Percentiles rank a stretch among this genome's conserved stretches.
Conservation (phyloP, 2,888 invertebrate species). For the Creontiades dilutus region DNA sequence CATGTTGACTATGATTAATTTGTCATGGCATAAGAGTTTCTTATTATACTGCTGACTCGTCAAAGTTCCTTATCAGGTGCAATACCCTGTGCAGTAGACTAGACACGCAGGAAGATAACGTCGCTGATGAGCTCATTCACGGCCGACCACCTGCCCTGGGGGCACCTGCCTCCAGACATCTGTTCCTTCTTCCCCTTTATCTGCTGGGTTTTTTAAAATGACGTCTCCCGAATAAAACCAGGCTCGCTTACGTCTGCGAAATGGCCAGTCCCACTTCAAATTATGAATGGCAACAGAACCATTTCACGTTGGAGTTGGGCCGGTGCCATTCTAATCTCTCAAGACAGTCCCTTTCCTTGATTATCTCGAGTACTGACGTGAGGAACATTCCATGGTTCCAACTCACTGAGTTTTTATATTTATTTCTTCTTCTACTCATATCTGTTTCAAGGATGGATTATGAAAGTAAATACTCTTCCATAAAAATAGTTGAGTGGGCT, state of each 20-base stretch:
- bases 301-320: background rate
- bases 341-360: background rate
- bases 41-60: background rate
- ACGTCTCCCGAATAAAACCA: background rate
- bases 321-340: background rate
- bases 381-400: background rate
- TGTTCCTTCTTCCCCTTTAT: background rate
- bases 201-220: background rate
- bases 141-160: constrained; percentile 19
- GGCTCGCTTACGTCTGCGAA: background rate
- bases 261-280: background rate
- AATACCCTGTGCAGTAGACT: background rate
- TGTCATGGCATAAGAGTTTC: background rate
- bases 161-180: constrained; percentile 23
- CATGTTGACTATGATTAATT: too few species aligned
- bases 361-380: background rate
- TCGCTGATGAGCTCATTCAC: constrained; percentile 49
- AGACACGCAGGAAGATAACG: background rate
- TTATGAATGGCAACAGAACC: background rate
- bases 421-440: background rate
- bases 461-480: too few species aligned
- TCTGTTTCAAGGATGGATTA: background rate
- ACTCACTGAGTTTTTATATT: background rate
- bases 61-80: background rate
- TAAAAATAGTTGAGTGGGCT: too few species aligned